A percentile compares a stretch with the other conserved stretches of the same genome.
phyloP scores from a whole-genome alignment of 2,797 vertebrate genomes.

The Perodicticus potto region DNA sequence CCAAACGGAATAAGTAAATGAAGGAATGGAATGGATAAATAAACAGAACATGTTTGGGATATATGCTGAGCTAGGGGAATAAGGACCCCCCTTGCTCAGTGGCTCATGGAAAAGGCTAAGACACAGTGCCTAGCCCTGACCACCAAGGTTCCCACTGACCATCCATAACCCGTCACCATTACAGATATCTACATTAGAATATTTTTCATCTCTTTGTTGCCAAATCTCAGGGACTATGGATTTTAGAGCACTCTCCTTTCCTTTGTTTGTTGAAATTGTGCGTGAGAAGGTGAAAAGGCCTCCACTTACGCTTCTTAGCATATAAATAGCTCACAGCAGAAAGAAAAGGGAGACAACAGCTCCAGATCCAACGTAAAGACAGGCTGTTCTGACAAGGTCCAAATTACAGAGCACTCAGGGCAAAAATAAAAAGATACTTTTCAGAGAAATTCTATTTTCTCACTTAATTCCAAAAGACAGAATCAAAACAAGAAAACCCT shows the following conservation, averaged over 20 bases:
- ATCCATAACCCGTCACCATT: not conserved
- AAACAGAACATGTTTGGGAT: not conserved
- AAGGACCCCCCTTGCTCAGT: not conserved
- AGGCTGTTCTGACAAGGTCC: conserved; percentile 73
- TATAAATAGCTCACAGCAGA: conserved; percentile 72
- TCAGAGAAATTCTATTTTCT: conserved; percentile 63
- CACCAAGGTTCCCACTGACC: not conserved
- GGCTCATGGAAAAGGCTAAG: not conserved
- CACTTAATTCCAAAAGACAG: conserved; percentile 42
- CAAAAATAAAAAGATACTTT: conserved; percentile 57
- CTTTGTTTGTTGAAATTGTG: conserved; percentile 24
- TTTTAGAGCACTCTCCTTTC: conserved; percentile 63
- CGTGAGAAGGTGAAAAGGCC: conserved; percentile 63
- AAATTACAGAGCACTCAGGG: conserved; percentile 48
- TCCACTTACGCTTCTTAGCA: conserved; percentile 47
- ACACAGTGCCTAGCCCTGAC: not conserved
- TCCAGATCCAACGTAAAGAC: conserved; percentile 75
- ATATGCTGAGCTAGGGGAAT: not conserved
- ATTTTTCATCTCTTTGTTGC: conserved; percentile 54
- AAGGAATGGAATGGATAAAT: not conserved
- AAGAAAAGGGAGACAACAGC: conserved; percentile 51
- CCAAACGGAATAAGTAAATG: not conserved
- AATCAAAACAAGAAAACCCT: conserved; percentile 49
- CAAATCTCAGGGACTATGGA: not conserved
- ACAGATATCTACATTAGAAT: not conserved